Conservation (phyloP, 2,888 invertebrate species). For the Leucoma salicis region DNA sequence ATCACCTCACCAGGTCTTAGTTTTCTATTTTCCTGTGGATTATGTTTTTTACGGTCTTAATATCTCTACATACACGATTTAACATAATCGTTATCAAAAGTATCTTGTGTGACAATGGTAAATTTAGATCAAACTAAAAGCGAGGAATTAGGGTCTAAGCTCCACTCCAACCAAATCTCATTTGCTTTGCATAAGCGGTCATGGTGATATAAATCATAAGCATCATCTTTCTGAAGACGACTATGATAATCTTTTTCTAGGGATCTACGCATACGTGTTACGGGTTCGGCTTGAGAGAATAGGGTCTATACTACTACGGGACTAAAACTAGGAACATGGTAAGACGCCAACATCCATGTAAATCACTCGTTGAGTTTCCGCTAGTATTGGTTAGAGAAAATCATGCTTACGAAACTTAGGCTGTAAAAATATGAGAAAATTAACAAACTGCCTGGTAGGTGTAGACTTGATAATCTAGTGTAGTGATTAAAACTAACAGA, state of each 20-base stretch:
- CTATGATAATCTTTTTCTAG: slow-evolving; percentile 52
- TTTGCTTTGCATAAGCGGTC: slow-evolving; percentile 61
- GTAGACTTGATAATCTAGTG: slow-evolving; percentile 27
- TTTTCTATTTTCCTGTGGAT: slow-evolving; percentile 91
- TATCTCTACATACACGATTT: slow-evolving; percentile 59
- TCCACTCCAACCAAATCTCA: slow-evolving; percentile 51
- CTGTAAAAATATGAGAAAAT: slow-evolving; percentile 22
- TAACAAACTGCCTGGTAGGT: slow-evolving; percentile 9
- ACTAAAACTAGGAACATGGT: slow-evolving; percentile 37
- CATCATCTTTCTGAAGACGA: slow-evolving; percentile 61
- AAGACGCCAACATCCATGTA: slow-evolving; percentile 37
- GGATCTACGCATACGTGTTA: slow-evolving; percentile 62
- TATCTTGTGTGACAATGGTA: slow-evolving; percentile 53
- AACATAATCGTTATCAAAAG: slow-evolving; percentile 47
- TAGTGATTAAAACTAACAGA: not conserved
- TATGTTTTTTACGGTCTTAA: slow-evolving; percentile 77
- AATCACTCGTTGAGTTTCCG: slow-evolving; percentile 35
- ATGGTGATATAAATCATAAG: slow-evolving; percentile 54
- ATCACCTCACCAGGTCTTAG: slow-evolving; percentile 96
- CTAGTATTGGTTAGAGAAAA: slow-evolving; percentile 23
- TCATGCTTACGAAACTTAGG: slow-evolving; percentile 28
- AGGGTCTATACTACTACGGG: slow-evolving; percentile 68
- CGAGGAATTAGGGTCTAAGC: slow-evolving; percentile 69
- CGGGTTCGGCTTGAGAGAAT: slow-evolving; percentile 80
- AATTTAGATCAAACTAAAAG: slow-evolving; percentile 59